A percentile compares a stretch with the other conserved stretches of the same genome.
These are phyloP conservation scores for Trichosurus vulpecula DNA, from an alignment of 2,797 vertebrate species.

Conservation along the genomic window DNA sequence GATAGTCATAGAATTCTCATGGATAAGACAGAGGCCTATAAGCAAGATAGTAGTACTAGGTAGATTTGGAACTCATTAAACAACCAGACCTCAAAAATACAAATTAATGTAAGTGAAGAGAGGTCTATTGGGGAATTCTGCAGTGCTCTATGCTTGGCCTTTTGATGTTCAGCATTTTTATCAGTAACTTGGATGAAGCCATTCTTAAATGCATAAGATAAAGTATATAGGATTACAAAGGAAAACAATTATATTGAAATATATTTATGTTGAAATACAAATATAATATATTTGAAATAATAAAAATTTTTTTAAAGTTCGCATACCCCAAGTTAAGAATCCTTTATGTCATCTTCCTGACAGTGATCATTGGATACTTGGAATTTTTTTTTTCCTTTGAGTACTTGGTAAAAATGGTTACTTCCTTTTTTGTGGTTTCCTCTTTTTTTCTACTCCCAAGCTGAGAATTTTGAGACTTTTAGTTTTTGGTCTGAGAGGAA, in stretches of 20 bases:
- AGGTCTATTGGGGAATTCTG: not conserved
- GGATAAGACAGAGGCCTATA: not conserved
- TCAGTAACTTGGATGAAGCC: not conserved
- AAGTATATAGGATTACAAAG: not conserved
- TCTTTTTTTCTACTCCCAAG: conserved; percentile 22
- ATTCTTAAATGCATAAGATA: not conserved
- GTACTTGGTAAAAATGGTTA: not conserved
- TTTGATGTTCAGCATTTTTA: not conserved
- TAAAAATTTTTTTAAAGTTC: not conserved
- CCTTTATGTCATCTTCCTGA: not conserved
- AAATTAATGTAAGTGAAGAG: not conserved
- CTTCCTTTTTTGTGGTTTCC: conserved; percentile 62
- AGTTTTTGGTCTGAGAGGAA: not conserved
- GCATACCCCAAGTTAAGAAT: not conserved
- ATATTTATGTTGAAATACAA: not conserved
- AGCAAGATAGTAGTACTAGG: not conserved
- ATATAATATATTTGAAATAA: not conserved
- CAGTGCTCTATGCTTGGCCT: not conserved
- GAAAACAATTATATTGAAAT: not conserved
- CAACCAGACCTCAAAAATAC: not conserved
- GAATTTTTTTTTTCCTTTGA: not conserved
- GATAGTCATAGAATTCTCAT: not conserved
- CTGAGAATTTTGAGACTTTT: conserved; percentile 4
- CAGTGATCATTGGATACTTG: not conserved
- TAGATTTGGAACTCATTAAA: not conserved